phyloP scores from a whole-genome alignment of 2,113 vertebrate genomes.

The Gymnorhina tibicen region DNA sequence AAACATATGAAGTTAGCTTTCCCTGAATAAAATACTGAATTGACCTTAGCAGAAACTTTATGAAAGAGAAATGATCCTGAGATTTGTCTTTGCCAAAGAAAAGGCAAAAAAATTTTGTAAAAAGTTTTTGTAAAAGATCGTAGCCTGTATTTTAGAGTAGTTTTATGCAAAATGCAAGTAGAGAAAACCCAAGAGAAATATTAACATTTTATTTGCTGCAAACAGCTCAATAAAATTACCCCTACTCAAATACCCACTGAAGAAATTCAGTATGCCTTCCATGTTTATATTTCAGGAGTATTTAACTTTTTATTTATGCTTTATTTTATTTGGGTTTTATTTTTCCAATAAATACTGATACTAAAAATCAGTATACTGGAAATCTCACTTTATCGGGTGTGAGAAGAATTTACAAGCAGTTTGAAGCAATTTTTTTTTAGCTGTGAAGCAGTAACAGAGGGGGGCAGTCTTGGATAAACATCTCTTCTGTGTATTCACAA shows the following conservation, averaged over 20 bases:
- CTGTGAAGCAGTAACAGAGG: neutral
- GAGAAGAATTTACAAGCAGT: neutral
- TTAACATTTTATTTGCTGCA: neutral
- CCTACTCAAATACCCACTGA: neutral
- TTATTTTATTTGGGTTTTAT: neutral
- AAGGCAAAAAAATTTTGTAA: neutral
- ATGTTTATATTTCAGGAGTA: neutral
- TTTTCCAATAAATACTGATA: neutral
- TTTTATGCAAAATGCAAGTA: neutral
- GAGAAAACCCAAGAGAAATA: neutral
- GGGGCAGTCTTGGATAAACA: slow-evolving; percentile 49
- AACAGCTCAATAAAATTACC: neutral
- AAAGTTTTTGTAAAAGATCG: fast-evolving
- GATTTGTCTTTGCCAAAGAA: neutral
- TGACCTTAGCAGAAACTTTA: neutral
- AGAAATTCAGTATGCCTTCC: neutral
- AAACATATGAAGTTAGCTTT: neutral
- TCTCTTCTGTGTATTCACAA: neutral
- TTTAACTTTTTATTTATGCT: neutral
- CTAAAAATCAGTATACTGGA: neutral
- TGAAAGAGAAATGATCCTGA: neutral
- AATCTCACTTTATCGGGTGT: neutral
- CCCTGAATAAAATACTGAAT: neutral
- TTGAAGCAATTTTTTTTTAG: neutral
- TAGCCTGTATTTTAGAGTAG: neutral